Conservation (phyloP, 1,140 invertebrate genomes). For the Aplysia californica region DNA sequence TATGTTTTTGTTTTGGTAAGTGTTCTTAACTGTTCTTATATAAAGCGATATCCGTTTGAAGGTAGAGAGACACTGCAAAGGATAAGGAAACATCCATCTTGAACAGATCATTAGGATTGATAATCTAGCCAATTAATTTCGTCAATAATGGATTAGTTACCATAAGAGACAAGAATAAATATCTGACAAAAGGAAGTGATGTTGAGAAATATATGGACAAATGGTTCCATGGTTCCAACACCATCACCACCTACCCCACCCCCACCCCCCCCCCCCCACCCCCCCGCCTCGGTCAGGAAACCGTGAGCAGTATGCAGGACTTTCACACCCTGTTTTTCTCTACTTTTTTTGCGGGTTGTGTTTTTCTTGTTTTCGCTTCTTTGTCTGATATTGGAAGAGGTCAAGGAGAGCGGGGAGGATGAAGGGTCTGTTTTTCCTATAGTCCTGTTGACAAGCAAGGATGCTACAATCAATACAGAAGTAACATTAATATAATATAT, state of each 20-base stretch:
- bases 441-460: no score
- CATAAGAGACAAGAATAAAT: neutral
- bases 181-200: neutral
- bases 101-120: neutral
- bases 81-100: neutral
- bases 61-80: neutral
- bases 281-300: neutral
- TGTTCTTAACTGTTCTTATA: no score
- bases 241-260: neutral
- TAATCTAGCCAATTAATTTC: no score
- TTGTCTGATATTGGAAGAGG: no score
- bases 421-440: no score
- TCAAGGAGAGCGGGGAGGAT: no score
- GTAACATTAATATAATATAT: no score
- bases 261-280: neutral
- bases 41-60: no score
- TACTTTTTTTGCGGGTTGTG: neutral
- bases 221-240: neutral
- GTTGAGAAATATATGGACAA: no score
- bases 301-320: neutral
- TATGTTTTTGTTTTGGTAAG: no score
- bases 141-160: neutral
- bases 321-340: neutral
- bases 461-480: no score
- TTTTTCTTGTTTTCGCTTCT: neutral